Base-by-base conservation (phyloP, 2,888 invertebrate species). In the Leucoma salicis region DNA sequence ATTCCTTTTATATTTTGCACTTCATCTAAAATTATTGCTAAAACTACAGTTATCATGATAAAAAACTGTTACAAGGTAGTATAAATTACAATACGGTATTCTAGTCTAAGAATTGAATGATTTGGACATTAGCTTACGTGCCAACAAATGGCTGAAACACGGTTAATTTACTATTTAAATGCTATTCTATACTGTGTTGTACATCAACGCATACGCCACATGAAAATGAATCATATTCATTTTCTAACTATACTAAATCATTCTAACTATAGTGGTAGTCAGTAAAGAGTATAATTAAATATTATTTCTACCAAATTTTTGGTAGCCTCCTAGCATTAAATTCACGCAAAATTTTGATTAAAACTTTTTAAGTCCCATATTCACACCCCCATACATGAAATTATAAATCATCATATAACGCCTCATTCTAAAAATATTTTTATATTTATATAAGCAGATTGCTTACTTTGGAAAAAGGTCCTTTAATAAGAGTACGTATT, bases 291-390 rank as follows among this genome's bases (percentile, higher is more conserved):
- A 70, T 60, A 53, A 52, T 57, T 52, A 49, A 63, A 55, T 53
- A 50, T 61, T 53, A 59, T 62, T 28, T 59, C 76, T 78, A 81
- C 82, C 78, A 71, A 32, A 64, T 80, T 77, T 83, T 83, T 83
- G 82, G 83, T 78, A 82, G 79, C 63, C 55, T 81, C 79, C 83
- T 82, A 82, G 81, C 82, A 70, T 76, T 63, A 45, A 64, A 63
- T 69, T 65, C 54, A 50, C 28, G 32, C 42, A 54, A 54, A 46
- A 50, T 49, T 61, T 41, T 50, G 46, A 46, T 51, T 50, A 55
- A 35, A 51, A 46, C 53, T 52, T 59, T 55, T 53, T 38, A 61
- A 61, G 60, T 61, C 56, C 33, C 38, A 35, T 38, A 52, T 43
- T 21, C 42, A 13, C 48, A 42, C 39, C n/a, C n/a, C n/a, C 12